phyloP scores from a whole-genome alignment of 2,888 invertebrate species.

The Pyrrhosoma nymphula region DNA sequence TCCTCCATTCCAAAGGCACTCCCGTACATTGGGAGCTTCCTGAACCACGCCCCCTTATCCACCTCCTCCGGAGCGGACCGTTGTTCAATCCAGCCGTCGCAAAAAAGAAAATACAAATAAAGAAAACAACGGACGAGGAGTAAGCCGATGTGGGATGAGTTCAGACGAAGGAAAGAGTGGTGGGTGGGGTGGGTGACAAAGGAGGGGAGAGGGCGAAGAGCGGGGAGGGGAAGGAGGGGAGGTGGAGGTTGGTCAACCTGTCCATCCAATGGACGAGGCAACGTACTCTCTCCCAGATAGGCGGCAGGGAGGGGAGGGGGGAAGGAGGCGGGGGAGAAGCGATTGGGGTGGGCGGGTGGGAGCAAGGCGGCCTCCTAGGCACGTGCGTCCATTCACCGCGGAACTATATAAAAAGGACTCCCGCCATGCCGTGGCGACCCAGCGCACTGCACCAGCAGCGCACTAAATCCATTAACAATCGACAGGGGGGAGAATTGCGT shows the following conservation, averaged over 20 bases:
- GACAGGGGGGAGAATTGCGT: not conserved
- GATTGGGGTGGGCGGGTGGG: not conserved
- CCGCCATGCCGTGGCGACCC: not conserved
- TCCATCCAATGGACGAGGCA: slow-evolving; percentile 22
- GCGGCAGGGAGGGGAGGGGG: not conserved
- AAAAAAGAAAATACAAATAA: not conserved
- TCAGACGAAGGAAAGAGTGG: not conserved
- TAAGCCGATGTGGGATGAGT: not conserved
- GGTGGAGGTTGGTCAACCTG: slow-evolving; percentile 42
- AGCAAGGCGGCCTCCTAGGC: not conserved
- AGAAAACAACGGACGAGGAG: not conserved
- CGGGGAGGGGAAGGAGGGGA: not conserved
- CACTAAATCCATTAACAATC: slow-evolving; percentile 5
- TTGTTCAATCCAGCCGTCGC: slow-evolving; percentile 29
- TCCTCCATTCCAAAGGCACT: not conserved
- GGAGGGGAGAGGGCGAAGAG: not conserved
- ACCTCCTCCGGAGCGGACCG: slow-evolving; percentile 37
- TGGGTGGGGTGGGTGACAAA: not conserved
- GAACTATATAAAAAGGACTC: not conserved
- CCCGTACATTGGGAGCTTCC: not conserved
- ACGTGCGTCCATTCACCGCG: slow-evolving; percentile 36
- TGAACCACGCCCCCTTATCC: not conserved
- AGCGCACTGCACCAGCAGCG: not conserved
- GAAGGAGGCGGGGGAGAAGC: not conserved
- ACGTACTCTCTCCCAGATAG: slow-evolving; percentile 13